phyloP scores from a whole-genome alignment of 2,797 vertebrate species.

The Macroramphosus scolopax region DNA sequence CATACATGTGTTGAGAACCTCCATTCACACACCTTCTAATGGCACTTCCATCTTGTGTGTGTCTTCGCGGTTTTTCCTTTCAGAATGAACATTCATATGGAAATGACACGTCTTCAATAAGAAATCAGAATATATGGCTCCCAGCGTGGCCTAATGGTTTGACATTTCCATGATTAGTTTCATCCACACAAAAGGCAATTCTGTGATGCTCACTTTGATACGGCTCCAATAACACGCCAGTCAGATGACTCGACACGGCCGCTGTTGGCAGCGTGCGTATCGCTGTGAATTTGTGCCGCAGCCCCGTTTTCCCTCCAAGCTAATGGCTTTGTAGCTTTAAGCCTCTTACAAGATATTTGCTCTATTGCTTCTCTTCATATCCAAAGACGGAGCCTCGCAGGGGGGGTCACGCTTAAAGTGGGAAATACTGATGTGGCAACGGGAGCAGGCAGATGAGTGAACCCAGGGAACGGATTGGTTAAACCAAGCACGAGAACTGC shows the following conservation, averaged over 20 bases:
- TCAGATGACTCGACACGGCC: background rate
- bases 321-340: background rate
- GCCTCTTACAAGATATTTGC: no score
- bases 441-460: no score
- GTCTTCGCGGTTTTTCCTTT: conserved; percentile 1
- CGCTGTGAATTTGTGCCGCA: background rate
- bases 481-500: no score
- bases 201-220: conserved; percentile 1
- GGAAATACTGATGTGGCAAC: background rate
- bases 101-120: conserved; percentile 20
- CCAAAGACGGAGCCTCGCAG: no score
- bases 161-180: conserved; percentile 6
- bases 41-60: background rate
- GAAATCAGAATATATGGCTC: conserved; percentile 12
- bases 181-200: conserved; percentile 1
- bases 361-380: background rate
- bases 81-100: conserved; percentile 10
- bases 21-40: conserved; percentile 3
- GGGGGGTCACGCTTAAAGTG: no score
- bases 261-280: background rate
- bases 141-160: conserved; percentile 5
- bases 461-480: no score
- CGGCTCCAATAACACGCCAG: conserved; percentile 1
- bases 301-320: background rate
- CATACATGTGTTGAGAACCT: conserved; percentile 5